Conservation (phyloP, 2,888 invertebrate species). For the Hyposoter dolosus region DNA sequence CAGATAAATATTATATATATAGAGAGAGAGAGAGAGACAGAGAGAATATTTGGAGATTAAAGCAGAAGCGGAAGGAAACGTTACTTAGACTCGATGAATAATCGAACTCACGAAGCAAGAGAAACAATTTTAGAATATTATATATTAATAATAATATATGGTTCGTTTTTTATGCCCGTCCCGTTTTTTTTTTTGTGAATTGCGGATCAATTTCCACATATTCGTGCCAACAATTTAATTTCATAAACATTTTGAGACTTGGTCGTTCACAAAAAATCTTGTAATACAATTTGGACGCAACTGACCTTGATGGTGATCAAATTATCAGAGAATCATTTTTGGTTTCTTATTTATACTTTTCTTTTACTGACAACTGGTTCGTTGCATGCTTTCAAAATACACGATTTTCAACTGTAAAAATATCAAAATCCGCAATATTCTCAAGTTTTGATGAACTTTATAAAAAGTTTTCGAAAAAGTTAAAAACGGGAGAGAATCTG, state of each 20-base stretch:
- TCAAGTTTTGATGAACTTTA: no score
- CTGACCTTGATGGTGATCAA: not conserved
- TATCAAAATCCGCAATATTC: no score
- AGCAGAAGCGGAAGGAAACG: constrained; percentile 15
- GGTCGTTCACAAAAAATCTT: not conserved
- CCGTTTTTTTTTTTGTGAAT: constrained; percentile 53
- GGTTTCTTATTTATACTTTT: no score
- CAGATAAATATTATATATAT: constrained; percentile 45
- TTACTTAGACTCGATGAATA: constrained; percentile 48
- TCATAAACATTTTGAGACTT: not conserved
- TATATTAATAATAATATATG: constrained; percentile 20
- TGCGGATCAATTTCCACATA: not conserved
- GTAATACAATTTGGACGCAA: not conserved
- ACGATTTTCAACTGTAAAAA: no score
- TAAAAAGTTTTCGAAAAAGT: no score
- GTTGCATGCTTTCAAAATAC: no score
- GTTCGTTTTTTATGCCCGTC: constrained; percentile 52
- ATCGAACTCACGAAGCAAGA: constrained; percentile 42
- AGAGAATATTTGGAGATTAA: constrained; percentile 6
- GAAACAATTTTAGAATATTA: constrained; percentile 48
- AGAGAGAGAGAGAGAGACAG: not conserved
- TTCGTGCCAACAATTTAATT: not conserved
- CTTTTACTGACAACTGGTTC: no score
- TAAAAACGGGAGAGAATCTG: no score
- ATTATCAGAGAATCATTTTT: not conserved